Evolutionary conservation across 1,140 invertebrate species (phyloP), one percentile per base, ranked within the genome.

Genomic region (Arion vulgaris): DNA sequence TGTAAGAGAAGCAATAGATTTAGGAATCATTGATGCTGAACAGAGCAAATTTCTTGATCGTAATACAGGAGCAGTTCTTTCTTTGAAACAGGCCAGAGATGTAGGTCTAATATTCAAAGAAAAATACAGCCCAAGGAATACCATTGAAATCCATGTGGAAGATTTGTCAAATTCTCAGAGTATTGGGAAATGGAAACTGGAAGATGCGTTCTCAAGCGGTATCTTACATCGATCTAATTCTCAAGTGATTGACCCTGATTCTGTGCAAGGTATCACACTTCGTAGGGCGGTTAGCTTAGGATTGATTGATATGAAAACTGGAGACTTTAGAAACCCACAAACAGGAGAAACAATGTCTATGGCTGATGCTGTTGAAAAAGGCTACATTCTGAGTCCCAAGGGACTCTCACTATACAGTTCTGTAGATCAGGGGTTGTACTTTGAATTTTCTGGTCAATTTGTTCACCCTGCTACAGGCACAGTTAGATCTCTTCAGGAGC

Each of bases 391-490:
- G 4, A 88, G 87, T 82, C 89, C 90, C n/a, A 89, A 87, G 82
- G 89, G 89, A 28, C 74, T 97, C n/a, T 97, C 96, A 11, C 89
- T 98, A 45, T 97, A 97, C 89, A 93, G 95, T 90, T 96, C 96
- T 0, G 95, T 98, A 71, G 96, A 97, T 91, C 95, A 97, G 92
- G 96, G 96, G 2, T 91, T 97, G 0, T 97, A 97, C 89, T 95
- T 96, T 86, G 95, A 96, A 77, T 93, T 93, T 77, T 95, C 94
- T 0, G 96, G 96, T n/a, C 96, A 96, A 93, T 94, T 98, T 36
- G 94, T 94, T 34, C 96, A 98, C 93, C 19, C 90, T 49, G 94
- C 94, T 45, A 95, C 95, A 1, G 95, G 95, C 36, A 94, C 95
- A 80, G 94, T 95, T 87, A 95, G 97, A 13, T 96, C 96, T 28